Evolutionary conservation across 2,888 invertebrate genomes (phyloP), one percentile per base, ranked within the genome.

Genomic region (Dromius quadrimaculatus): DNA sequence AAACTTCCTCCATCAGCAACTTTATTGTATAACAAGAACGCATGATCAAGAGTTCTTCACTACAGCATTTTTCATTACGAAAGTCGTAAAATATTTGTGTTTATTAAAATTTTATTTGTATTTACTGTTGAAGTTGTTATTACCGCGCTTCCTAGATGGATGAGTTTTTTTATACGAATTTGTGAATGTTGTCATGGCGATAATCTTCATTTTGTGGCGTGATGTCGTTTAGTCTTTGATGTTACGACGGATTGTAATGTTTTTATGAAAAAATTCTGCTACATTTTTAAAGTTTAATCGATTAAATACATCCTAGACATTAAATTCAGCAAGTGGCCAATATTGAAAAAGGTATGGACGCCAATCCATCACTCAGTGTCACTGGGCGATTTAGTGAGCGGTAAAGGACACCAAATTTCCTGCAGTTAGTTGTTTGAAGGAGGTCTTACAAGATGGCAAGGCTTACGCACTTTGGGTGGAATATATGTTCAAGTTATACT

Each of bases 321-420:
- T 63, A 63, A 63, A 63, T 45, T 22, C 59, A 34, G 20, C 59
- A 63, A 63, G 11, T 50, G 64, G 34, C 47, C 36, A 36, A 64
- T 64, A 64, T 64, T 64, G 64, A 64, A 64, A 64, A 64, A 64
- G 64, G 64, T 50, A 64, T 64, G 34, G 64, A 64, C 34, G 32
- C 23, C 64, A 50, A 64, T 64, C 64, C 32, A 64, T 64, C 64
- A 47, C 17, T 47, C 50, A 47, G 20, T 64, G 64, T 64, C 64
- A 64, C 64, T 19, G 36, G 9, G 45, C 63, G 63, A 63, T 63
- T 63, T 63, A 63, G 15, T 28, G 63, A 17, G 34, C 43, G 22
- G 28, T 43, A 63, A 63, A 63, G 57, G 34, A 17, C 19, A 17
- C 57, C 32, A 57, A 57, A 57, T 57, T 54, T 57, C 17, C 13